A percentile compares a stretch with the other conserved stretches of the same genome.
These are phyloP conservation scores for Caenorhabditis brenneri DNA, from an alignment of 1,140 invertebrate genomes.

Conservation along the genomic window DNA sequence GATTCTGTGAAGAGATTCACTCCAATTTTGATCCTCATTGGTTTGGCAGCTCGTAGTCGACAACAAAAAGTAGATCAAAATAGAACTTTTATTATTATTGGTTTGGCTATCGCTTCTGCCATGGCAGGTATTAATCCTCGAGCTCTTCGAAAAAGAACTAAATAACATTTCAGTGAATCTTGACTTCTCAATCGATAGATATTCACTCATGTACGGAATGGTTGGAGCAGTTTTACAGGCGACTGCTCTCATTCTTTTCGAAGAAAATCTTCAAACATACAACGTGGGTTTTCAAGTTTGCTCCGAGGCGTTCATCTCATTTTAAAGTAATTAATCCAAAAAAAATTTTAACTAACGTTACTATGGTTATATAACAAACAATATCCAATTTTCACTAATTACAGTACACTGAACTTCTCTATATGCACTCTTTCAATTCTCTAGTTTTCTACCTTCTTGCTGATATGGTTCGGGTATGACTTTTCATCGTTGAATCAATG, in stretches of 20 bases:
- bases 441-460: constrained; percentile 58
- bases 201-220: constrained; percentile 73
- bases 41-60: constrained; percentile 72
- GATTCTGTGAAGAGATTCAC: constrained; percentile 72
- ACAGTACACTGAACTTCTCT: constrained; percentile 53
- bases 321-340: too few relatives aligned
- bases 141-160: background rate
- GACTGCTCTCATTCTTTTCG: constrained; percentile 71
- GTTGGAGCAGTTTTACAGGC: constrained; percentile 74
- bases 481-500: background rate
- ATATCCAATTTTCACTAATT: too few relatives aligned
- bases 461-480: constrained; percentile 55
- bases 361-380: too few relatives aligned
- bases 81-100: constrained; percentile 72
- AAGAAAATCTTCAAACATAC: constrained; percentile 44
- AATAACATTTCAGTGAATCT: constrained; percentile 62
- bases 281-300: constrained; percentile 18
- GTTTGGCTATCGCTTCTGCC: constrained; percentile 74
- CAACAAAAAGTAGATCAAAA: constrained; percentile 55
- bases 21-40: constrained; percentile 41
- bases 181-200: constrained; percentile 72
- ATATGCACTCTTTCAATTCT: constrained; percentile 60
- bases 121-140: constrained; percentile 7
- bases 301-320: too few relatives aligned
- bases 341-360: too few relatives aligned